These are phyloP conservation scores for Apis cerana DNA, from an alignment of 1,140 invertebrate species.

Conservation along the genomic window DNA sequence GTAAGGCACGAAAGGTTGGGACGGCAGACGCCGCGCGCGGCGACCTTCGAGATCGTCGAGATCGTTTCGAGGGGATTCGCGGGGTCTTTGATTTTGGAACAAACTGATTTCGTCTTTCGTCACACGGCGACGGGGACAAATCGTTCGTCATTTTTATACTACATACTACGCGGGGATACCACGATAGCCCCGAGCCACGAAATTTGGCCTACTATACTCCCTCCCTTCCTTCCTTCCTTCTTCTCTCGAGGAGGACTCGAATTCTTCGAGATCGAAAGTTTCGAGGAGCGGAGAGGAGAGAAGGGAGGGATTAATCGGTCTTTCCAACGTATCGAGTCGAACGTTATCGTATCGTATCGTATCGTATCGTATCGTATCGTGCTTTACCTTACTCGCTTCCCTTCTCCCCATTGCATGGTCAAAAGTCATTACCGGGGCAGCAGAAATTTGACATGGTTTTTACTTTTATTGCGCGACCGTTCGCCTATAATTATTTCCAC, in stretches of 20 bases:
- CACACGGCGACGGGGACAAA: slow-evolving; percentile 48
- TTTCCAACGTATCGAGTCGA: too few relatives aligned
- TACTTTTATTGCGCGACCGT: slow-evolving; percentile 77
- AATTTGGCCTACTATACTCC: background rate
- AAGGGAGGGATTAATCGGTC: too few relatives aligned
- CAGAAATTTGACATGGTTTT: slow-evolving; percentile 79
- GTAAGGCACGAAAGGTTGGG: slow-evolving; percentile 10
- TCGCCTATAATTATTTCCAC: slow-evolving; percentile 81
- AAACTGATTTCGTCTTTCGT: slow-evolving; percentile 63
- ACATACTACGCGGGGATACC: background rate
- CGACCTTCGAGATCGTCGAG: slow-evolving; percentile 51
- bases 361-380: too few relatives aligned
- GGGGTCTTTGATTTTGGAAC: slow-evolving; percentile 65
- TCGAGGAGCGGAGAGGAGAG: too few relatives aligned
- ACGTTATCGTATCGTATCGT: too few relatives aligned
- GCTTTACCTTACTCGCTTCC: slow-evolving; percentile 44
- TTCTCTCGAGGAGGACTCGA: too few relatives aligned
- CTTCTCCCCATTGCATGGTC: slow-evolving; percentile 67
- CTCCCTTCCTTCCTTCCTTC: background rate
- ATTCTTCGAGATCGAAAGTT: too few relatives aligned
- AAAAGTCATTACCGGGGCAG: slow-evolving; percentile 76
- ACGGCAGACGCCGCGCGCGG: slow-evolving; percentile 29
- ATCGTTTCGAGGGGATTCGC: slow-evolving; percentile 54
- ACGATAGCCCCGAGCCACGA: slow-evolving; percentile 2
- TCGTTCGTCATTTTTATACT: slow-evolving; percentile 19